phyloP scores from a whole-genome alignment of 2,113 vertebrate genomes.

The Sula dactylatra region DNA sequence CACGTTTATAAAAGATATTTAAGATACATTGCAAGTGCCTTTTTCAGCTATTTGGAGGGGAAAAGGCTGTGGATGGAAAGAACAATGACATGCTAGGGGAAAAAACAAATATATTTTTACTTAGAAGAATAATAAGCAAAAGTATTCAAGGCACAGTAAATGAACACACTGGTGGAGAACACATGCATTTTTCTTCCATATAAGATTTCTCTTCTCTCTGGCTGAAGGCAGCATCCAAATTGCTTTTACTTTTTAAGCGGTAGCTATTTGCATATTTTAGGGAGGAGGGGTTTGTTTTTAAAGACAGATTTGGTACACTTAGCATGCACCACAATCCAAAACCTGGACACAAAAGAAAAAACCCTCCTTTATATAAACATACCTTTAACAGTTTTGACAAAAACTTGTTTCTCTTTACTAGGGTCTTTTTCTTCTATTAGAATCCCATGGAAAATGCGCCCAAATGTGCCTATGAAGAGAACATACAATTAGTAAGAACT shows the following conservation, averaged over 20 bases:
- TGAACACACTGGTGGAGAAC: background rate
- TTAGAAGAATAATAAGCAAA: background rate
- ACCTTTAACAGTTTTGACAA: conserved; percentile 99
- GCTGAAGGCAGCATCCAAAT: background rate
- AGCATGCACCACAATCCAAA: background rate
- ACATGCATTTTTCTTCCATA: conserved; percentile 20
- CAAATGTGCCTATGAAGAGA: conserved; percentile 90
- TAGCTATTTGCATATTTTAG: background rate
- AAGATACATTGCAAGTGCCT: background rate
- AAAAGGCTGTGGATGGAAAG: background rate
- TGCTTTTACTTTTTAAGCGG: background rate
- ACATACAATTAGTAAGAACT: background rate
- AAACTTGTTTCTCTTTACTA: conserved; percentile 91
- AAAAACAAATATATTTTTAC: background rate
- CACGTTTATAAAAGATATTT: background rate
- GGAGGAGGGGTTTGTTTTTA: background rate
- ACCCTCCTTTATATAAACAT: background rate
- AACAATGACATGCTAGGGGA: background rate
- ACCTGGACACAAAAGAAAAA: background rate
- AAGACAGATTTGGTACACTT: background rate
- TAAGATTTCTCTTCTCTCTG: background rate
- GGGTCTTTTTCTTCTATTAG: conserved; percentile 96
- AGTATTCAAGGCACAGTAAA: background rate
- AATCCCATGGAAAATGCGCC: conserved; percentile 94
- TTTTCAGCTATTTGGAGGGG: background rate